Percentiles rank a stretch among this genome's conserved stretches.
These are phyloP conservation scores for Sepiola atlantica DNA, from an alignment of 2,888 invertebrate genomes.

Conservation along the genomic window DNA sequence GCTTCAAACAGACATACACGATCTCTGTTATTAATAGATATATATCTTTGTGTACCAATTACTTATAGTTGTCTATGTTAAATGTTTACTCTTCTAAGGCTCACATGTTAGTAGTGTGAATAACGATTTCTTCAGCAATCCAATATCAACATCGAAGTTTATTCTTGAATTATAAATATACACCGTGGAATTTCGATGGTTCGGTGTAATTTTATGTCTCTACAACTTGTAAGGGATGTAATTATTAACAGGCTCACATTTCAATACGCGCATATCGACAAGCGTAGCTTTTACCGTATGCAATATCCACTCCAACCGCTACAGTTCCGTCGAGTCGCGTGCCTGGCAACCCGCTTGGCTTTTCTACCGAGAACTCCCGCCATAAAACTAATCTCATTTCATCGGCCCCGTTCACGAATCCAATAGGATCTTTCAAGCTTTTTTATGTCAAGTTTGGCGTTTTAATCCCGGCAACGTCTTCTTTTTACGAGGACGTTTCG, in stretches of 20 bases:
- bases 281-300: background rate
- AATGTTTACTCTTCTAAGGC: too few relatives aligned
- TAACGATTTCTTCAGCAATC: too few relatives aligned
- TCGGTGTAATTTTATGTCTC: too few relatives aligned
- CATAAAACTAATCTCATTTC: slow-evolving; percentile 19
- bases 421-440: slow-evolving; percentile 15
- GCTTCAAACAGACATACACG: too few relatives aligned
- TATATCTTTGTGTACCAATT: too few relatives aligned
- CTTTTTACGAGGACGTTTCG: background rate
- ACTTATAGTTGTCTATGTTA: too few relatives aligned
- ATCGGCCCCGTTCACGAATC: background rate
- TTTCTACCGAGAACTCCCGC: background rate
- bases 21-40: too few relatives aligned
- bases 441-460: background rate
- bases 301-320: background rate
- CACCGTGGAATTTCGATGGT: too few relatives aligned
- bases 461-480: background rate
- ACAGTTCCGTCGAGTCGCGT: background rate
- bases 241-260: background rate
- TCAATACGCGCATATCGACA: background rate
- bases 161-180: too few relatives aligned
- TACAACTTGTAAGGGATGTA: background rate
- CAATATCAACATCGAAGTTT: too few relatives aligned
- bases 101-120: too few relatives aligned
- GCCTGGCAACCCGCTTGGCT: background rate